Conservation (phyloP, 2,113 vertebrate genomes). For the Amblyornis subalaris region DNA sequence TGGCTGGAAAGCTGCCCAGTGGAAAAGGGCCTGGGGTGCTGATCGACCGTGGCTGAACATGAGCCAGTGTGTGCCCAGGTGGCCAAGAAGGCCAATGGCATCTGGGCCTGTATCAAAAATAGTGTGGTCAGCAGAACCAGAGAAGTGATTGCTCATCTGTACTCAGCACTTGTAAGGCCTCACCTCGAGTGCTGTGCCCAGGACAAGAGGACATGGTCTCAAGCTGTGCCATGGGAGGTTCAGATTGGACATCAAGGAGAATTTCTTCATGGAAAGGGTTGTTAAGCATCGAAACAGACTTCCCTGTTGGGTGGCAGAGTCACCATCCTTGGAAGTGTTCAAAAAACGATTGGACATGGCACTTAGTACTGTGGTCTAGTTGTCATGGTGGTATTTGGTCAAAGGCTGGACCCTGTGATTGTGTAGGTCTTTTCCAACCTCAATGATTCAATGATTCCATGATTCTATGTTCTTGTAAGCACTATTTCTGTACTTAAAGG, state of each 20-base stretch:
- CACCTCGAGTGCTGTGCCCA: neutral
- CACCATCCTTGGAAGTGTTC: neutral
- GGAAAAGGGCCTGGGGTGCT: neutral
- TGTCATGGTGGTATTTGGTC: neutral
- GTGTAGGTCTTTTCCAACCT: neutral
- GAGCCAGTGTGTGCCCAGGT: neutral
- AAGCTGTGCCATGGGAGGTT: neutral
- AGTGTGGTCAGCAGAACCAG: neutral
- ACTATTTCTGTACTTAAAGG: neutral
- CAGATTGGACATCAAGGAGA: neutral
- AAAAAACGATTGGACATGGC: neutral
- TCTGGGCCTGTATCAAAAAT: neutral
- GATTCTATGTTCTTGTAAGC: neutral
- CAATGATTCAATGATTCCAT: neutral
- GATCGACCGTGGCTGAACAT: neutral
- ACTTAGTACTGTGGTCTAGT: neutral
- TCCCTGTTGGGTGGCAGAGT: neutral
- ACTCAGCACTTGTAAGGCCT: neutral
- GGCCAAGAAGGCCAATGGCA: neutral
- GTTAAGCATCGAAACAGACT: neutral
- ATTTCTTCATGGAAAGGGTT: neutral
- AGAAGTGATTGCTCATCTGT: neutral
- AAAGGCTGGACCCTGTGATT: neutral
- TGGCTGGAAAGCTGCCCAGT: neutral
- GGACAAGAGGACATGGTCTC: neutral